Percentiles rank a stretch among this genome's conserved stretches.
These are phyloP conservation scores for Pempheris klunzingeri DNA, from an alignment of 2,797 vertebrate species.

Conservation along the genomic window DNA sequence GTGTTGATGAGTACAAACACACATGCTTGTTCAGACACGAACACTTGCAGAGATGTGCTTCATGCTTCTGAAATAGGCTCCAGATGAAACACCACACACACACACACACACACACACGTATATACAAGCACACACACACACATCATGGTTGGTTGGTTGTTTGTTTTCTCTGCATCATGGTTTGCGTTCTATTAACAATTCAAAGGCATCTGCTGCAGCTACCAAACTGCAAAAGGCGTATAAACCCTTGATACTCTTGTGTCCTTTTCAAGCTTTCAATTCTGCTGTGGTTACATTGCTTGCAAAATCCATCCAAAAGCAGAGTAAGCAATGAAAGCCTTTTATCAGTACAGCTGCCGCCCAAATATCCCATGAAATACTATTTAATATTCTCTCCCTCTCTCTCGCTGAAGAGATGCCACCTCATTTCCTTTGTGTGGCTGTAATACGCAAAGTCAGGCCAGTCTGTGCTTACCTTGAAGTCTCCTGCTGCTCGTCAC, in stretches of 20 bases:
- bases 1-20: slow-evolving; percentile 30
- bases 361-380: slow-evolving; percentile 70
- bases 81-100: not conserved
- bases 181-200: slow-evolving; percentile 40
- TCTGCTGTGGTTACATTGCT: slow-evolving; percentile 46
- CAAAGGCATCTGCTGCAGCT: slow-evolving; percentile 41
- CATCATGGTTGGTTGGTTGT: slow-evolving; percentile 21
- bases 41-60: slow-evolving; percentile 3
- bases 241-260: slow-evolving; percentile 35
- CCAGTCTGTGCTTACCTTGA: slow-evolving; percentile 25
- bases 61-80: slow-evolving; percentile 10
- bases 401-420: slow-evolving; percentile 50
- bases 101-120: slow-evolving; percentile 7
- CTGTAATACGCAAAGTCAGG: slow-evolving; percentile 42
- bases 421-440: slow-evolving; percentile 64
- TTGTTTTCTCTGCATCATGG: slow-evolving; percentile 17
- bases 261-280: slow-evolving; percentile 41
- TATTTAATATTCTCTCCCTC: slow-evolving; percentile 72
- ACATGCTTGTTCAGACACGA: slow-evolving; percentile 1
- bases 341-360: slow-evolving; percentile 70
- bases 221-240: slow-evolving; percentile 36
- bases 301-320: slow-evolving; percentile 56
- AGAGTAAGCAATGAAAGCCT: slow-evolving; percentile 62
- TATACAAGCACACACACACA: not conserved
- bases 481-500: slow-evolving; percentile 31